Evolutionary conservation across 2,113 vertebrate species (phyloP).

Genomic region (Catharus bicknelli): DNA sequence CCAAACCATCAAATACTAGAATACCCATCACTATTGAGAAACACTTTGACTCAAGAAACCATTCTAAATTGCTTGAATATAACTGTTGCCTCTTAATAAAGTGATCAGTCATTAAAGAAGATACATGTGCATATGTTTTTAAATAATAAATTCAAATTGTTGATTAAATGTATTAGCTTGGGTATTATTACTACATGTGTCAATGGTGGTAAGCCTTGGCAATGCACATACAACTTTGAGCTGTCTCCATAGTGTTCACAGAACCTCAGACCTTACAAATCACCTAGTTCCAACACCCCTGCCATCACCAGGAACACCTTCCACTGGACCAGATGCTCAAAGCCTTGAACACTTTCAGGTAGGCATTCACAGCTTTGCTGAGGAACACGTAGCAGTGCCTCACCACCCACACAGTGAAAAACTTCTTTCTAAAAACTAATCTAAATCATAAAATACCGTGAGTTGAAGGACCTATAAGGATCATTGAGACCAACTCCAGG

Average conservation of each 20-base stretch:
- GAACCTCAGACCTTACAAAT: not conserved
- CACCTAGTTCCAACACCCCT: not conserved
- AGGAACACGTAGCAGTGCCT: not conserved
- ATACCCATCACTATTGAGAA: not conserved
- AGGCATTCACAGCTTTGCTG: not conserved
- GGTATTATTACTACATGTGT: not conserved
- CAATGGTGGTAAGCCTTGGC: not conserved
- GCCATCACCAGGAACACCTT: too few relatives aligned
- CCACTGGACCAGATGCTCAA: not conserved
- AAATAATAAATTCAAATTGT: not conserved
- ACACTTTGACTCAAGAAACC: not conserved
- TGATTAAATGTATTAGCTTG: not conserved
- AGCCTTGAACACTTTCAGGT: not conserved
- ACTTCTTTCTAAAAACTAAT: not conserved
- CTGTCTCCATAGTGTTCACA: not conserved
- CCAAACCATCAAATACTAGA: not conserved
- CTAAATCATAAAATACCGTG: not conserved
- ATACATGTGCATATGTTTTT: not conserved
- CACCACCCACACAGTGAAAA: not conserved
- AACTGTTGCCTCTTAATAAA: not conserved
- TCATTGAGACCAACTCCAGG: not conserved
- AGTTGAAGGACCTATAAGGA: not conserved
- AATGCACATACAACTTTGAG: not conserved
- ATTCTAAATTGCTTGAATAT: not conserved
- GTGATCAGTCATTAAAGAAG: not conserved